phyloP scores from a whole-genome alignment of 2,797 vertebrate species.

The Diplodus sargus region DNA sequence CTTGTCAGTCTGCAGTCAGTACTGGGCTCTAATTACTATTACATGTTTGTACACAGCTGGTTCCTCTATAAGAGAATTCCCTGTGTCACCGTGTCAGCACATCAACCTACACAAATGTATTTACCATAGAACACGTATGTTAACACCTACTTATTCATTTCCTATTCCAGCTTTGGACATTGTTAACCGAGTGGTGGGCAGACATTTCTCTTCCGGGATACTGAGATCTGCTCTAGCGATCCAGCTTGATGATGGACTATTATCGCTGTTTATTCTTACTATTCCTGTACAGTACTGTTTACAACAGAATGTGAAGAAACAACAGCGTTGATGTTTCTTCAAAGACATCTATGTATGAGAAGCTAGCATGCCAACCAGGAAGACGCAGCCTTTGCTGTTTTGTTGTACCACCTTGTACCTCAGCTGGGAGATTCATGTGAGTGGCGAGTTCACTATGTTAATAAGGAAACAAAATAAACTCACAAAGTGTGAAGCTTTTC shows the following conservation, averaged over 20 bases:
- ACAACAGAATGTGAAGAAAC: too few species aligned
- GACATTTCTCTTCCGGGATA: slow-evolving; percentile 45
- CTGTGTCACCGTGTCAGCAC: slow-evolving; percentile 72
- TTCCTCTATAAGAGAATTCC: slow-evolving; percentile 82
- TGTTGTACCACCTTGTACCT: too few species aligned
- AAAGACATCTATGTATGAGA: too few species aligned
- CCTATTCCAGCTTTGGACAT: slow-evolving; percentile 45
- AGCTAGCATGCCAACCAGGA: too few species aligned
- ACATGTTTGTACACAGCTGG: slow-evolving; percentile 84
- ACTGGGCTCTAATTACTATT: slow-evolving; percentile 76
- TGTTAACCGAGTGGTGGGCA: slow-evolving; percentile 34
- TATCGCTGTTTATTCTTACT: background rate
- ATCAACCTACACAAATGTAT: slow-evolving; percentile 78
- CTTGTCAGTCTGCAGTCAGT: slow-evolving; percentile 58
- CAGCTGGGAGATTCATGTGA: too few species aligned
- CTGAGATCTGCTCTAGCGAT: slow-evolving; percentile 9
- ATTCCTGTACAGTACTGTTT: background rate
- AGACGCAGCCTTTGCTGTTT: too few species aligned
- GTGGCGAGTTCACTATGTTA: too few species aligned
- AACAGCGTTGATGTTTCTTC: too few species aligned
- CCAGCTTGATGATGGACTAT: background rate
- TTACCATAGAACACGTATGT: slow-evolving; percentile 76
- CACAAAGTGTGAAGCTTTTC: too few species aligned
- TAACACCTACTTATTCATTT: slow-evolving; percentile 70
- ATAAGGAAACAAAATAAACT: too few species aligned